Base-by-base conservation (phyloP, 2,888 invertebrate species). In the Macrophya alboannulata region DNA sequence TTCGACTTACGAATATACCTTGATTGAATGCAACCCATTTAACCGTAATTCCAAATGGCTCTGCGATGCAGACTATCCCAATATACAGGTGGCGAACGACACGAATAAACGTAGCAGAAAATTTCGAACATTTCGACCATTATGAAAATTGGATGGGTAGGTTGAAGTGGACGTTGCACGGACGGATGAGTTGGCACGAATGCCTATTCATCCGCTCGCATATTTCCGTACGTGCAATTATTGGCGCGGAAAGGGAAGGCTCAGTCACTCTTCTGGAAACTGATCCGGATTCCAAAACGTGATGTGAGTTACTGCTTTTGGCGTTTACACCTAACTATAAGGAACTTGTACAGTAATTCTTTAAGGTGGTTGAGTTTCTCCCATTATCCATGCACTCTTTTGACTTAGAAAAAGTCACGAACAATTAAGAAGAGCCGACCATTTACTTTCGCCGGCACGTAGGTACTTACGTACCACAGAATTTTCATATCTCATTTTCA, bases 131-230 rank as follows among this genome's bases (percentile, higher is more conserved):
- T 88, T 87, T 88, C 83, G 86, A 86, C 85, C 86, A 85, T 88
- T 88, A 88, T 88, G 87, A 88, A 88, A 87, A 87, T 88, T 87
- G 87, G 87, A 88, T 87, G 86, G 87, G 84, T 55, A 83, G 87
- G 87, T 86, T 21, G 81, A 43, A 62, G 62, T 81, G 81, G 83
- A 87, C 85, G 86, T 86, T 81, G 85, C 25, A 55, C 84, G 85
- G 87, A 79, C 48, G 65, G 81, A 85, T 87, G 85, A 86, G 84
- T 86, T 88, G 86, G 86, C 88, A 87, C 79, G 59, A 55, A 84
- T 84, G 83, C 77, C 59, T 88, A 87, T 76, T 86, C 88, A 72
- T 86, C 86, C 86, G 82, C 59, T 86, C 86, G 86, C 86, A 86
- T 87, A 87, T 87, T 88, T 86, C 87, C 87, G 87, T 88, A 87